A percentile compares a stretch with the other conserved stretches of the same genome.
Conservation (phyloP, 1,140 invertebrate genomes). For the Eurosta solidaginis region DNA sequence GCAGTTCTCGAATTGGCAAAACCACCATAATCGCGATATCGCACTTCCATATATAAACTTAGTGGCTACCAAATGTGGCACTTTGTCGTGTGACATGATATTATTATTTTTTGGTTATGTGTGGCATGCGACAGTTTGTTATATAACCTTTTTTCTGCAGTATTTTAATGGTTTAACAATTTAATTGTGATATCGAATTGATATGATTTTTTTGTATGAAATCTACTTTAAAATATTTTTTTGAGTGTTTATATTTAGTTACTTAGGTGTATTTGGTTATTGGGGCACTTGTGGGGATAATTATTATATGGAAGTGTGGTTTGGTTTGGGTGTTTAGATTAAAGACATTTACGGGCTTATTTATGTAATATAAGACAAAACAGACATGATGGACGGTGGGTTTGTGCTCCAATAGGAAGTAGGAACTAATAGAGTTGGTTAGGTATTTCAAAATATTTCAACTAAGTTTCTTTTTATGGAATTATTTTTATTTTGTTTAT, state of each 20-base stretch:
- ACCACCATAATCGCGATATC: background rate
- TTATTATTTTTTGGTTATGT: background rate
- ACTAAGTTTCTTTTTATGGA: too few species aligned
- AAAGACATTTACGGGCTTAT: too few species aligned
- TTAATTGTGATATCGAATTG: slow-evolving; percentile 1
- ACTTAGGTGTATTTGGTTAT: background rate
- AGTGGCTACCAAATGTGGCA: background rate
- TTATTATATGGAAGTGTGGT: too few species aligned
- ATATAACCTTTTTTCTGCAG: background rate
- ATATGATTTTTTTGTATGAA: background rate
- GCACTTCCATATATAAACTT: background rate
- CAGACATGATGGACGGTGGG: too few species aligned
- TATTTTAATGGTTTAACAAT: slow-evolving; percentile 21
- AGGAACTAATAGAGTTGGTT: too few species aligned
- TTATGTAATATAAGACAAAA: too few species aligned
- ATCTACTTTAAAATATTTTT: background rate
- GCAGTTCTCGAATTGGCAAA: background rate
- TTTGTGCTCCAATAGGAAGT: too few species aligned
- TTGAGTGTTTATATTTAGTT: background rate
- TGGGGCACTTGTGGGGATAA: background rate
- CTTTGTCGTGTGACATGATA: background rate
- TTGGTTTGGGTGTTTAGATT: too few species aligned
- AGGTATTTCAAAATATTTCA: too few species aligned
- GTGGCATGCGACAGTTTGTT: background rate
- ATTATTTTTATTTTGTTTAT: too few species aligned